Conservation (phyloP, 2,113 vertebrate species). For the Aplodontia rufa region DNA sequence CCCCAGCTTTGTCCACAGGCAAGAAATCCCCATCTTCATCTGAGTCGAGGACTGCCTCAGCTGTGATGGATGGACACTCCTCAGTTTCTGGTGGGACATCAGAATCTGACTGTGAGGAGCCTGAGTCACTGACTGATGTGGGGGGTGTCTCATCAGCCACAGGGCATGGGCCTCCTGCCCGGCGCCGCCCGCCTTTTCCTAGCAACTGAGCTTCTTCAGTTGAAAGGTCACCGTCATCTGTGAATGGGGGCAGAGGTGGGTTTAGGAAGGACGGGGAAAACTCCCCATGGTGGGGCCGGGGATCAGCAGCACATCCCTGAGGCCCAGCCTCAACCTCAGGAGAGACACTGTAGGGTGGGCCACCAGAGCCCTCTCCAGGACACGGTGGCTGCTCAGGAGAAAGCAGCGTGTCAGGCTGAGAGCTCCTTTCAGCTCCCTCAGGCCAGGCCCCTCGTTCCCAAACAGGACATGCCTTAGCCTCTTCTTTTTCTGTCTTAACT, state of each 20-base stretch:
- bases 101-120: slow-evolving; percentile 95
- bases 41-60: slow-evolving; percentile 94
- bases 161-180: slow-evolving; percentile 80
- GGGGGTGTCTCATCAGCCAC: slow-evolving; percentile 94
- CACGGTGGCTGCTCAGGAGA: slow-evolving; percentile 88
- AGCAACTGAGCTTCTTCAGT: slow-evolving; percentile 86
- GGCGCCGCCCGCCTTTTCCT: slow-evolving; percentile 86
- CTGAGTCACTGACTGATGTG: slow-evolving; percentile 94
- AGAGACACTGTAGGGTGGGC: slow-evolving; percentile 82
- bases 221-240: slow-evolving; percentile 91
- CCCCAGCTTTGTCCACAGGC: slow-evolving; percentile 93
- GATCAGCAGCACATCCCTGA: slow-evolving; percentile 72
- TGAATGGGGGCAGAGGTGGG: slow-evolving; percentile 89
- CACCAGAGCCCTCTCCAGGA: slow-evolving; percentile 80
- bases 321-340: slow-evolving; percentile 85
- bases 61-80: slow-evolving; percentile 93
- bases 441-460: slow-evolving; percentile 76
- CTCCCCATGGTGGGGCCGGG: slow-evolving; percentile 82
- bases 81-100: slow-evolving; percentile 94
- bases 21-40: slow-evolving; percentile 96
- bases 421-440: slow-evolving; percentile 74
- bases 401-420: slow-evolving; percentile 88
- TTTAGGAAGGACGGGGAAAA: slow-evolving; percentile 97
- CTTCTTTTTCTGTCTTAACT: slow-evolving; percentile 79
- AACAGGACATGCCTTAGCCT: slow-evolving; percentile 67